These are phyloP conservation scores for Diadumene lineata DNA, from an alignment of 92 coral and sea anemone genomes.

Conservation along the genomic window DNA sequence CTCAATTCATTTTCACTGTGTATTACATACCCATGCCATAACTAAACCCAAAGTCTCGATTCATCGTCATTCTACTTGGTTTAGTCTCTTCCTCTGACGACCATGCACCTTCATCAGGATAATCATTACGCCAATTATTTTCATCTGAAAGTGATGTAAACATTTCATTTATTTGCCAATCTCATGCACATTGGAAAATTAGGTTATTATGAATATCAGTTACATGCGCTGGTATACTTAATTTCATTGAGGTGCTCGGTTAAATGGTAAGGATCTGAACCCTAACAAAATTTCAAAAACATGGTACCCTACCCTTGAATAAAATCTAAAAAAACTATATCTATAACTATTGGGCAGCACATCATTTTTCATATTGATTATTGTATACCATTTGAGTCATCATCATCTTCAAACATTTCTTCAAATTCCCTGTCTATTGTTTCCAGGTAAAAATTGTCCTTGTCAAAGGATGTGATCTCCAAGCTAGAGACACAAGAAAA, in stretches of 20 bases:
- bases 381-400: slow-evolving; percentile 92
- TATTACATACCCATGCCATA: slow-evolving; percentile 55
- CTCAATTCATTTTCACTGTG: no score
- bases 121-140: slow-evolving; percentile 96
- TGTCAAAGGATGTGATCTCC: slow-evolving; percentile 67
- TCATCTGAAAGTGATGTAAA: slow-evolving; percentile 58
- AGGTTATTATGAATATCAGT: no score
- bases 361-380: no score
- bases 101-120: slow-evolving; percentile 85
- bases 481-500: slow-evolving; percentile 48
- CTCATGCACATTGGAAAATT: no score
- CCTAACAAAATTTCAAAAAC: no score
- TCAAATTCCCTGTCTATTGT: slow-evolving; percentile 73
- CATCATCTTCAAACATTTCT: slow-evolving; percentile 92
- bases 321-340: no score
- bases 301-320: no score
- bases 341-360: no score
- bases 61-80: slow-evolving; percentile 17
- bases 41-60: slow-evolving; percentile 69
- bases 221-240: no score
- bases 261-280: no score
- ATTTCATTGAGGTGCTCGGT: no score
- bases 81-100: slow-evolving; percentile 73
- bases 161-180: background rate
- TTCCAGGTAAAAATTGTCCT: slow-evolving; percentile 64